Evolutionary conservation across 2,113 vertebrate species (phyloP), one percentile per base, ranked within the genome.

Genomic region (Corythaeola cristata): DNA sequence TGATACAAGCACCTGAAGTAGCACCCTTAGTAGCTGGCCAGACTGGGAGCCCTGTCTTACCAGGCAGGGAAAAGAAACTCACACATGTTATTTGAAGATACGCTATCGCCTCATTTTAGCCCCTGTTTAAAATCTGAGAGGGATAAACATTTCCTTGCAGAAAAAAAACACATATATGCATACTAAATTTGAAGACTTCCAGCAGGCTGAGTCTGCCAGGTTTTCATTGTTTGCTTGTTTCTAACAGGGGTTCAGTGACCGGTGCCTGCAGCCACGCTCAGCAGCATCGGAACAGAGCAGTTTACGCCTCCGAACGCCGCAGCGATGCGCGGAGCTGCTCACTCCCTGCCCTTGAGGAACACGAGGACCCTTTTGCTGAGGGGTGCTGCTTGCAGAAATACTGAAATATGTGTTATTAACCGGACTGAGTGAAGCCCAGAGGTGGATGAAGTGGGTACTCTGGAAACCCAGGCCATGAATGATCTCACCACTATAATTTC

Each of bases 251-350:
- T 47, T 92, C 47, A 11, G 20, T 16, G 47, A 26, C 23, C 0
- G 0, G 12, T 22, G 33, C 52, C 58, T 68, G 60, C 39, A 64
- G 69, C 26, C 22, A 3, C 0, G 0, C n/a, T 60, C 59, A 32
- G 55, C 1, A 0, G 41, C 7, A 4, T 5, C 33, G 50, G 19
- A 39, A 64, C n/a, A 13, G 27, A 67, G 74, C 39, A 33, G 9
- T 44, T 80, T 14, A 7, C 4, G 4, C 55, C 73, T 8, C 2
- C 4, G 6, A 67, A 49, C 6, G 28, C 37, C 56, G 4, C 41
- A 16, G 41, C 0, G 12, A 22, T 41, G 49, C 2, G 3, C 30
- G 5, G 27, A 56, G 59, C 52, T 45, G 10, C 37, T 62, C 13
- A 0, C n/a, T 71, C 30, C 47, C 28, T 32, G 26, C 17, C 30